Conservation (phyloP, 1,140 invertebrate species). For the Copidosoma floridanum region DNA sequence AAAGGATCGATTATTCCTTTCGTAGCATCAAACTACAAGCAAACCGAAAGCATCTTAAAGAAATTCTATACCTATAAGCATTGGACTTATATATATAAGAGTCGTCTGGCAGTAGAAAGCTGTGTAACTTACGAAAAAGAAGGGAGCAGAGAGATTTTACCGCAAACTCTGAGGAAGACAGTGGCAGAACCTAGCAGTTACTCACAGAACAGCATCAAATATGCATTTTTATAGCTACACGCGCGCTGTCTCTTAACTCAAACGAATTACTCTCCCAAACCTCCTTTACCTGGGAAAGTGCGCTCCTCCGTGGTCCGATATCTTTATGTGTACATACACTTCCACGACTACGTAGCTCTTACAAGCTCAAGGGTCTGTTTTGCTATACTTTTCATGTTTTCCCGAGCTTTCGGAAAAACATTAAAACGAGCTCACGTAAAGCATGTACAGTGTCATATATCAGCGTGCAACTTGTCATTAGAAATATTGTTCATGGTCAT, state of each 20-base stretch:
- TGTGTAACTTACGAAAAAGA: not conserved
- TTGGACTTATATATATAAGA: conserved; percentile 3
- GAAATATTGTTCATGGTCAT: no score
- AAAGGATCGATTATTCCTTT: no score
- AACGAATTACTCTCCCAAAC: conserved; percentile 40
- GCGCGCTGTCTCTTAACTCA: conserved; percentile 37
- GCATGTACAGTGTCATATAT: no score
- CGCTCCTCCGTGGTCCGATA: conserved; percentile 23
- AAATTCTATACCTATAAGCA: not conserved
- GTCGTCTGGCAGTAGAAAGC: no score
- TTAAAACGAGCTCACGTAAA: no score
- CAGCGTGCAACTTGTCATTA: no score
- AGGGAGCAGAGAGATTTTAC: not conserved
- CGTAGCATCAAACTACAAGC: no score
- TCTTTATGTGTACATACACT: no score
- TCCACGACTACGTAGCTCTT: no score
- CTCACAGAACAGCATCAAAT: conserved; percentile 17
- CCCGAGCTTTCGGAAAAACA: not conserved
- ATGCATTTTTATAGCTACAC: conserved; percentile 37
- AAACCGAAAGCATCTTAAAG: no score
- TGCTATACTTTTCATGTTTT: not conserved
- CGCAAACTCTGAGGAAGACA: not conserved
- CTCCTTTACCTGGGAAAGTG: conserved; percentile 36
- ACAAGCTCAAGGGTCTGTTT: not conserved
- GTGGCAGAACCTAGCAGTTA: not conserved